Evolutionary conservation across 2,113 vertebrate species (phyloP), one percentile per base, ranked within the genome.

Genomic region (Scolopax mira): DNA sequence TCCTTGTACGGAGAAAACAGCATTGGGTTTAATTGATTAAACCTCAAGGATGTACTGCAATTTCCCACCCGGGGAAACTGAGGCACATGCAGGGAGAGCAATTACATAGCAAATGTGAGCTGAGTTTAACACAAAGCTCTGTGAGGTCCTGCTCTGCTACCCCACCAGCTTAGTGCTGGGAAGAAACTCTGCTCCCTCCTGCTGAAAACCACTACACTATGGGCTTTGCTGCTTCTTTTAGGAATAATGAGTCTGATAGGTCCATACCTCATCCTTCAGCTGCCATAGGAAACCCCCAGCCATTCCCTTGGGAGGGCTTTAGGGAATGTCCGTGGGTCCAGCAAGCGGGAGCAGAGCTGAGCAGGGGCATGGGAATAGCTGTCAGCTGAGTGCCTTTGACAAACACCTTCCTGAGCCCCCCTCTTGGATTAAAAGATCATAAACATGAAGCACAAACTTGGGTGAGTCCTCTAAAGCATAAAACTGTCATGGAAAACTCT

Each of bases 181-280:
- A 69, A 25, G 42, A 51, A 81, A 42, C 6, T 75, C 57, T 70
- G 22, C 3, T 23, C 19, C 10, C 18, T n/a, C 13, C 7, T 10
- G 0, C 0, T 39, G 60, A 71, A 41, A 61, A n/a, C n/a, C n/a
- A n/a, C n/a, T 27, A 42, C 2, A 1, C 25, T 42, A 4, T 17
- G 41, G 15, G 46, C 9, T 66, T 79, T 44, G 31, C 31, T 51
- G 24, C 11, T 57, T 35, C 10, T 31, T 39, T 67, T 33, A 61
- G 37, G 62, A 23, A 6, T 49, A 23, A 6, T 49, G 35, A 42
- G 9, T 23, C 44, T 11, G 24, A 24, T 9, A 78, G 54, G n/a
- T 72, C 24, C 24, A 4, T 48, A 75, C 37, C 39, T 72, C 8
- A 0, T 48, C 31, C 42, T 27, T 17, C 54, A n/a, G 60, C 72